phyloP scores from a whole-genome alignment of 1,140 invertebrate species.

The Stegodyphus mimosarum region DNA sequence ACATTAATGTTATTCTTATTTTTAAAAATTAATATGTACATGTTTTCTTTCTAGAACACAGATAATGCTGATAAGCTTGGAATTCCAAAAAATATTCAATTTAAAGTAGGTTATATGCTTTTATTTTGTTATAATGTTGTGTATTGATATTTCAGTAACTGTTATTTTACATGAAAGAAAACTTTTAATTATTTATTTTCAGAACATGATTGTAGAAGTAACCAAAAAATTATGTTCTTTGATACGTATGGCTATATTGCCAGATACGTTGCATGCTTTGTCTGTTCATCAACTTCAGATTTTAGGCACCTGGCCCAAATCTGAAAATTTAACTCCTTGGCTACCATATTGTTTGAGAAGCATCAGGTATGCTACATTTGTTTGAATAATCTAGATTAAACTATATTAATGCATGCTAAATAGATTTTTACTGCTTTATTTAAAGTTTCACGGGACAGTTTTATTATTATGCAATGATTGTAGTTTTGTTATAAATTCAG shows the following conservation, averaged over 20 bases:
- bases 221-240: conserved; percentile 77
- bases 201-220: conserved; percentile 76
- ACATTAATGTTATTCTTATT: too few relatives aligned
- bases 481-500: too few relatives aligned
- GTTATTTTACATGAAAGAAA: background rate
- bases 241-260: conserved; percentile 76
- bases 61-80: conserved; percentile 28
- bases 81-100: conserved; percentile 47
- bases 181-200: conserved; percentile 52
- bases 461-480: too few relatives aligned
- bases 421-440: too few relatives aligned
- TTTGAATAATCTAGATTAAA: too few relatives aligned
- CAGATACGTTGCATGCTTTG: conserved; percentile 70
- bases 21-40: background rate
- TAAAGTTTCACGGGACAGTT: too few relatives aligned
- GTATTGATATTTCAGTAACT: background rate
- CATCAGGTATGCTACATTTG: conserved; percentile 69
- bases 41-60: conserved; percentile 28
- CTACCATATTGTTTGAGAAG: conserved; percentile 82
- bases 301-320: conserved; percentile 66
- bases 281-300: conserved; percentile 62
- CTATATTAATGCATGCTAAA: too few relatives aligned
- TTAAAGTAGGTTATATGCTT: conserved; percentile 33
- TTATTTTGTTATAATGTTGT: background rate
- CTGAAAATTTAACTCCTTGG: conserved; percentile 74